Base-by-base conservation (phyloP, 37 sponge, comb jelly and placozoan genomes). In the Cladorhizidae sp. region DNA sequence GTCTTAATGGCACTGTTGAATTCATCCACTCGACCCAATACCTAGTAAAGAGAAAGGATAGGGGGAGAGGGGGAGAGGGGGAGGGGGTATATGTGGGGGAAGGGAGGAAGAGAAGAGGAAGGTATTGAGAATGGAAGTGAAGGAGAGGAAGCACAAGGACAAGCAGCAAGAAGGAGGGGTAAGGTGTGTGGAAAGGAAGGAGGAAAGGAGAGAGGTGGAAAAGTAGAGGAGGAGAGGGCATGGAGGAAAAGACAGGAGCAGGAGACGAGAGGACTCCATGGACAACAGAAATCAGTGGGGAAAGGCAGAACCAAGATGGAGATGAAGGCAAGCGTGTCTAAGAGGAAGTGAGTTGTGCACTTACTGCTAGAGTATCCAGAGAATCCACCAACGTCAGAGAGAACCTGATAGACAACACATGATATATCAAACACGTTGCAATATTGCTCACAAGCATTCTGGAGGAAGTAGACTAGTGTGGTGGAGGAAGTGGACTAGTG, bases 341-440 rank as follows among this genome's bases (percentile, higher is more conserved):
- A 28, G 26, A 67, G 38, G 21, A 7, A 7, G 49, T 7, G 5
- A 8, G 68, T 6, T 67, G 68, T 29, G 0, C 5, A 83, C 93
- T 86, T 59, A 97, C 92, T 50, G 94, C 96, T 56, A 98, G 73
- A 21, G 96, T 91, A 75, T 98, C 99, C 69, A 98, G 78, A 6
- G 96, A 78, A 75, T 98, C 99, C 29, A 98, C 89, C 25, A 98
- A 86, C 6, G 99, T 98, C 57, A 98, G 62, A n/a, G 93, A 93
- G 50, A 89, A 91, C 74, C 90, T 93, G 74, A 0, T 37, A 22
- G 56, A 18, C 23, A 52, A 61, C 14, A 25, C 2, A 57, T 3
- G 39, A 49, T 1, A 45, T 39, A 23, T 8, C 28, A 28, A 5
- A 59, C 7, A 23, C 6, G 12, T 26, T 26, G 28, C 6, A 59